Evolutionary conservation across 2,888 invertebrate species (phyloP), one percentile per base, ranked within the genome.

Genomic region (Morpho deidamia): DNA sequence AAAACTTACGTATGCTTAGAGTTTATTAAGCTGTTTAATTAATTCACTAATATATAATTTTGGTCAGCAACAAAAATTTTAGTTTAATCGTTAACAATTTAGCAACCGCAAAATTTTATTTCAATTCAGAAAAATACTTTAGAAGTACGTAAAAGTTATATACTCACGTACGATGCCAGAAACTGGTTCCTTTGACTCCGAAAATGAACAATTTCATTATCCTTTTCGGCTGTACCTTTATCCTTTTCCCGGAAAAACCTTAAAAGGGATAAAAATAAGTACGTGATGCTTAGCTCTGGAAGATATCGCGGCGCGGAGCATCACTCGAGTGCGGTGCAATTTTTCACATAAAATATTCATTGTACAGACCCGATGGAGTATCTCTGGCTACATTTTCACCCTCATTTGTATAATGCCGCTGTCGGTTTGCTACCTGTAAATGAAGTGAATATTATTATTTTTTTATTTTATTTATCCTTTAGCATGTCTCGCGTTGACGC

Each of bases 281-380:
- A 59, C 56, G 53, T 56, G 59, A 53, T 59, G 56, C 53, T 53
- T 54, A 56, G 51, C 47, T 33, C 11, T 1, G 12, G 2, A 49
- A 35, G 49, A 49, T 42, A 49, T 35, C 49, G 43, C 38, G 43
- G 49, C 50, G 48, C 34, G 43, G 40, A 53, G 59, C 57, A 57
- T 55, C 57, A 58, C 54, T 53, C 39, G 58, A 61, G 64, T 69
- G 64, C 70, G 67, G 68, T 65, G 76, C 74, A 73, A 78, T 79
- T 78, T 78, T 75, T 78, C 74, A 78, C 70, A 76, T 78, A 70
- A 76, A 78, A 78, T 75, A 80, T 81, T 80, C 74, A 78, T 61
- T 65, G 60, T 60, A 61, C 73, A 77, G 58, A 61, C 66, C 70
- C 68, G 67, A 74, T 72, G 71, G 71, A 74, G 74, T 72, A 45